Evolutionary conservation across 2,797 vertebrate genomes (phyloP), one percentile per base, ranked within the genome.

Genomic region (Dendrocincla fuliginosa): DNA sequence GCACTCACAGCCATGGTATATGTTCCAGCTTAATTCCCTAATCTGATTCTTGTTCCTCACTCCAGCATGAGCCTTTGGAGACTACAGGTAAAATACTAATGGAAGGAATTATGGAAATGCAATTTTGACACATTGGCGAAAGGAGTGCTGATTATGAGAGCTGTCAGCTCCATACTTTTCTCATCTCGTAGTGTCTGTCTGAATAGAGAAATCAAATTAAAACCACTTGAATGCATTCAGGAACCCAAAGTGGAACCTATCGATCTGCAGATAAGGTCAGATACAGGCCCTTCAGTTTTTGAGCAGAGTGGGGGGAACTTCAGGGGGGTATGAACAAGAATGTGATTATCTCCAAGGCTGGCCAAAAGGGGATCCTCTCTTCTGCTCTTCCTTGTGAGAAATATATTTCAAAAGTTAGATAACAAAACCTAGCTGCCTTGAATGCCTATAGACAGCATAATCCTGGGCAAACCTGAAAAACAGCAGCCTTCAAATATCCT

Each of bases 131-230:
- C 59, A 63, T 4, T 4, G 17, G 85, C 2, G 0, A 84, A 90
- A 84, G 79, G 63, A 96, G 69, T 76, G 59, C 63, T 57, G 91
- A 95, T 96, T 93, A 90, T 73, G 94, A 87, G 87, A 92, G 19
- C 76, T 93, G 92, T 95, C 91, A 96, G 32, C 73, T 88, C 63
- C 73, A 67, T 90, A 79, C 52, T 93, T 88, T 83, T 88, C 76
- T 86, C 69, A 24, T 65, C 55, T 92, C 0, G 1, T 83, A 35
- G 47, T 85, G 68, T 67, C 76, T 86, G n/a, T 65, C 49, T 79
- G 89, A 97, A 96, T 73, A 92, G 65, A 96, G 87, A 92, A 96
- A 90, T 96, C 79, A 91, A 95, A 97, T 95, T 94, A 88, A 96
- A 96, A 94, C 79, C 67, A 57, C 76, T 79, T 87, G 63, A 86